Percentiles rank a stretch among this genome's conserved stretches.
Conservation (phyloP, 2,113 vertebrate genomes). For the Coreoperca whiteheadi region DNA sequence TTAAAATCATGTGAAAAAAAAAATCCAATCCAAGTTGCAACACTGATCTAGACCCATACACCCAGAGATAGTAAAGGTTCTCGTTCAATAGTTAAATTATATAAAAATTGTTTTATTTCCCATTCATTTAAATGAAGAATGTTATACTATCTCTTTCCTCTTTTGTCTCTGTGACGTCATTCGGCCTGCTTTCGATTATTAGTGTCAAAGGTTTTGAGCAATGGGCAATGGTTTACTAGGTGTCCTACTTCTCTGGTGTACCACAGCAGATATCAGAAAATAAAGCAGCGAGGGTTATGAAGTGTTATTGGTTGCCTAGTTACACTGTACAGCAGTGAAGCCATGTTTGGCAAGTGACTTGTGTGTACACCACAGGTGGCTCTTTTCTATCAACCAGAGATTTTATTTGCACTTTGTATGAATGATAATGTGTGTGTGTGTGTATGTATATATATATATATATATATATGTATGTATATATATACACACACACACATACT, state of each 20-base stretch:
- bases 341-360: conserved; percentile 65
- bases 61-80: background rate
- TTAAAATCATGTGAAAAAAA: background rate
- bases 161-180: conserved; percentile 10
- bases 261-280: conserved; percentile 49
- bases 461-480: background rate
- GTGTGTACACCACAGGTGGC: conserved; percentile 52
- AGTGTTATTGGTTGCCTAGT: conserved; percentile 77
- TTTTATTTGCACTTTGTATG: conserved; percentile 51
- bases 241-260: conserved; percentile 56
- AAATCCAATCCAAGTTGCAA: too few relatives aligned
- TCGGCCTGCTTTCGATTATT: background rate
- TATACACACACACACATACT: too few relatives aligned
- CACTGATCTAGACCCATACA: too few relatives aligned
- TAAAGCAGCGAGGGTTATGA: conserved; percentile 58
- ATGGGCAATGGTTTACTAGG: conserved; percentile 35
- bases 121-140: background rate
- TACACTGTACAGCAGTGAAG: conserved; percentile 64
- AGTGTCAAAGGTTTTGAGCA: conserved; percentile 33
- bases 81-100: background rate
- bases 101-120: too few relatives aligned
- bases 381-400: conserved; percentile 50
- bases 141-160: background rate
- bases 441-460: background rate
- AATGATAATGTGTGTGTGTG: conserved; percentile 18